Evolutionary conservation across 2,888 invertebrate genomes (phyloP).

Genomic region (Tetragonula carbonaria): DNA sequence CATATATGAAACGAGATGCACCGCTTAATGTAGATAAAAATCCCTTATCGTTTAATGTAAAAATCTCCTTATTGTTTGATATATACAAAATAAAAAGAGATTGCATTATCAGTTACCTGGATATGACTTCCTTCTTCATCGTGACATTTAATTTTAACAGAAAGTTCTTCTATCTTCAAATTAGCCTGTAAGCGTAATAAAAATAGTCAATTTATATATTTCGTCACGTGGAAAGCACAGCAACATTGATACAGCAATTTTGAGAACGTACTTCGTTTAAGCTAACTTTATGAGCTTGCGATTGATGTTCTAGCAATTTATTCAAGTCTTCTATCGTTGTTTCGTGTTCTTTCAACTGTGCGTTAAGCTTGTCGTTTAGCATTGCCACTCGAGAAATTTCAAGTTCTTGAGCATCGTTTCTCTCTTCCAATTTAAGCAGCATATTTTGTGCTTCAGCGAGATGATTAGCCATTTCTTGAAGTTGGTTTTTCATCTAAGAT

Average conservation of each 20-base stretch:
- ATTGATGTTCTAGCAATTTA: constrained; percentile 58
- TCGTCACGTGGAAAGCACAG: background rate
- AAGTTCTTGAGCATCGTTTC: constrained; percentile 74
- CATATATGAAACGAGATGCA: background rate
- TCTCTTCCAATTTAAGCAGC: constrained; percentile 77
- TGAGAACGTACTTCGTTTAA: constrained; percentile 60
- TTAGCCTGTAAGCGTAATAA: constrained; percentile 55
- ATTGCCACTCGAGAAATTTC: constrained; percentile 75
- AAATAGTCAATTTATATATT: background rate
- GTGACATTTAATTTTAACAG: constrained; percentile 37
- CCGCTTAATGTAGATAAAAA: background rate
- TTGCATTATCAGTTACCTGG: constrained; percentile 43
- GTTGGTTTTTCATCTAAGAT: constrained; percentile 73
- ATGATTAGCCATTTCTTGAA: constrained; percentile 76
- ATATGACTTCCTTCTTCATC: constrained; percentile 30
- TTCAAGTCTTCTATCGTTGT: constrained; percentile 33
- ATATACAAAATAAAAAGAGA: constrained; percentile 1
- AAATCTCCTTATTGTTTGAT: constrained; percentile 21
- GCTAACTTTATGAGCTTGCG: constrained; percentile 42
- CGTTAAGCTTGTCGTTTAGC: constrained; percentile 71
- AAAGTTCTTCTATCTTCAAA: constrained; percentile 42
- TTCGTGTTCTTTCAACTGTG: constrained; percentile 63
- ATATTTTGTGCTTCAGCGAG: constrained; percentile 71
- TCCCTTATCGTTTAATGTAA: constrained; percentile 25
- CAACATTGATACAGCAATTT: background rate